Percentiles rank a stretch among this genome's conserved stretches.
Conservation (phyloP, 2,797 vertebrate species). For the Holocentrus rufus region DNA sequence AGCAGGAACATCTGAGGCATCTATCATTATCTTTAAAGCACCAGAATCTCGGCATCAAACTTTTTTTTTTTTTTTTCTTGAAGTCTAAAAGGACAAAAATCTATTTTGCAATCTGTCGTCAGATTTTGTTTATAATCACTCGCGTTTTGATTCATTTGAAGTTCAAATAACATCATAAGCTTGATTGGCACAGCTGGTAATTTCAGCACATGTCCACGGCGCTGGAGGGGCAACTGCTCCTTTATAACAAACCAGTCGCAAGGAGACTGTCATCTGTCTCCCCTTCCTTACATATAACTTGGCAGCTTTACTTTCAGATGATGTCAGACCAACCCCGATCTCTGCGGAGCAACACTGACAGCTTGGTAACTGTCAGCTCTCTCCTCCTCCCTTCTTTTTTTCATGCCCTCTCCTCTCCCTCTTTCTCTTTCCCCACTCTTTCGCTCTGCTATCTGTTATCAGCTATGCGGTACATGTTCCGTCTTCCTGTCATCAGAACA, state of each 20-base stretch:
- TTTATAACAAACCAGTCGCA: conserved; percentile 53
- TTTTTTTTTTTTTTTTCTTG: not conserved
- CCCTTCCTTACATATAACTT: conserved; percentile 59
- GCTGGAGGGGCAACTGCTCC: conserved; percentile 36
- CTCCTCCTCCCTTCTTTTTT: conserved; percentile 41
- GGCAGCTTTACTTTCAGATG: conserved; percentile 65
- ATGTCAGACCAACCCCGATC: conserved; percentile 57
- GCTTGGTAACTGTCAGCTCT: conserved; percentile 63
- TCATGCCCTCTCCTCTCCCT: not conserved
- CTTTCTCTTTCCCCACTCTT: conserved; percentile 17
- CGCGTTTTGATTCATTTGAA: conserved; percentile 43
- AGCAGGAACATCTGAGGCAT: conserved; percentile 38
- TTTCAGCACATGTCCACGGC: conserved; percentile 53
- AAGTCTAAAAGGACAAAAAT: conserved; percentile 23
- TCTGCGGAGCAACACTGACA: conserved; percentile 66
- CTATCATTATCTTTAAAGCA: conserved; percentile 51
- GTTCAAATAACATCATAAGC: conserved; percentile 47
- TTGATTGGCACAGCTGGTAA: conserved; percentile 64
- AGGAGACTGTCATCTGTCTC: conserved; percentile 65
- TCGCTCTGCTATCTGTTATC: conserved; percentile 19
- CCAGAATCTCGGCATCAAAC: conserved; percentile 40
- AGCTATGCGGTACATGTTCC: conserved; percentile 21
- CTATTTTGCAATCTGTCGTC: conserved; percentile 44
- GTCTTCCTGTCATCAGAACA: conserved; percentile 34
- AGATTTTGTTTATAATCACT: conserved; percentile 50